phyloP scores from a whole-genome alignment of 1,140 invertebrate genomes.

The Diachasma alloeum region DNA sequence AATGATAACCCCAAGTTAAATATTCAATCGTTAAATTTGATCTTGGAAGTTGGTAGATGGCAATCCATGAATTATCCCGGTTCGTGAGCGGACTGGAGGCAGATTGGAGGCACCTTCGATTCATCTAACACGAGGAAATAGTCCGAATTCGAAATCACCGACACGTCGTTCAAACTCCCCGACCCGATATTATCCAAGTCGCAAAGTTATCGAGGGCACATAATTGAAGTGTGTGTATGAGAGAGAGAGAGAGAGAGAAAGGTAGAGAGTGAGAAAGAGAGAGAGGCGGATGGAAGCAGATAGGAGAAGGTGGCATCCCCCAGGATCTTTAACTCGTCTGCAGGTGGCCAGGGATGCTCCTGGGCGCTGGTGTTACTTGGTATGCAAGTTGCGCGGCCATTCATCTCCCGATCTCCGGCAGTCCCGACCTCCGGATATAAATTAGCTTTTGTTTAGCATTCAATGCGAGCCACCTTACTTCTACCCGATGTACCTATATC shows the following conservation, averaged over 20 bases:
- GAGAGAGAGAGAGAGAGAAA: background rate
- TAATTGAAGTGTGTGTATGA: background rate
- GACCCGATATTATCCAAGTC: conserved; percentile 3
- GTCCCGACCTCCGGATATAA: conserved; percentile 63
- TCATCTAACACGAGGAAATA: background rate
- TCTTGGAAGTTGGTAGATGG: background rate
- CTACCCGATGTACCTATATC: conserved; percentile 1
- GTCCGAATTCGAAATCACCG: conserved; percentile 25
- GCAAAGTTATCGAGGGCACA: background rate
- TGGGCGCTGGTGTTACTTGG: conserved; percentile 45
- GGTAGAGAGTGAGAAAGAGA: background rate
- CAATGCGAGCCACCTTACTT: conserved; percentile 51
- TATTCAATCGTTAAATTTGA: background rate
- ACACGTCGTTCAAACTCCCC: conserved; percentile 28
- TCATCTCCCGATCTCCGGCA: conserved; percentile 64
- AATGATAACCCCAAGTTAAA: background rate
- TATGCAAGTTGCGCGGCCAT: conserved; percentile 63
- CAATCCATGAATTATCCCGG: background rate
- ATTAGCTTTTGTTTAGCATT: conserved; percentile 68
- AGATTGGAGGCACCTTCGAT: background rate
- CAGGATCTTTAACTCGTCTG: conserved; percentile 52
- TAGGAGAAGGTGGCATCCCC: conserved; percentile 30
- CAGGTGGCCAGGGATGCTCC: conserved; percentile 19
- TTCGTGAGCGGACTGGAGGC: background rate
- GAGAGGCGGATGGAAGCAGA: background rate